A percentile compares a stretch with the other conserved stretches of the same genome.
Evolutionary conservation across 2,888 invertebrate species (phyloP).

Genomic region (Papilio demoleus): DNA sequence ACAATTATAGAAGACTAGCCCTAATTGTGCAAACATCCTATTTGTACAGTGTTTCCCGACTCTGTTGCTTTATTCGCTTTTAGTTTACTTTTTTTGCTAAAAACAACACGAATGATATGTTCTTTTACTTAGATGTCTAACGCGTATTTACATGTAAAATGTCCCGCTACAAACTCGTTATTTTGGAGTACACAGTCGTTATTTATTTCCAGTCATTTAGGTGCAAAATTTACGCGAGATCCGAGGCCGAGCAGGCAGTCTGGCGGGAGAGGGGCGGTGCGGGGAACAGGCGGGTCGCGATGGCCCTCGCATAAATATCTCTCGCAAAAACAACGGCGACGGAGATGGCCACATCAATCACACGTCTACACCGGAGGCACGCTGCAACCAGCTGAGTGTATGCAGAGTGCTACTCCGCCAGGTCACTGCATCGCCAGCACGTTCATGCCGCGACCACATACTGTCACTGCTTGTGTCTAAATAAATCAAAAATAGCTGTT

Average conservation of each 20-base stretch:
- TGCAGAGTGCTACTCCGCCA: slow-evolving; percentile 5
- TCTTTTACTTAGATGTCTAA: slow-evolving; percentile 14
- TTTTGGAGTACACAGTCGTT: slow-evolving; percentile 31
- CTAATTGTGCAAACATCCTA: neutral
- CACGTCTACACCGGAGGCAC: neutral
- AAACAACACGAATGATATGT: neutral
- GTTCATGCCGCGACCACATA: neutral
- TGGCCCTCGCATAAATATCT: slow-evolving; percentile 39
- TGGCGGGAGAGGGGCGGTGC: slow-evolving; percentile 1
- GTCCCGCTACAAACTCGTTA: slow-evolving; percentile 11
- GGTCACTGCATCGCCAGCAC: slow-evolving; percentile 13
- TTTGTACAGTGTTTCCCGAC: neutral
- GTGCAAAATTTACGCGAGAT: slow-evolving; percentile 37
- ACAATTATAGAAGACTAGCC: too few relatives aligned
- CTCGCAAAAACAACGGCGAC: slow-evolving; percentile 38
- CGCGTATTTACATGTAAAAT: slow-evolving; percentile 5
- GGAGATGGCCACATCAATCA: slow-evolving; percentile 41
- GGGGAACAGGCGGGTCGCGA: slow-evolving; percentile 29
- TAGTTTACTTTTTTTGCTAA: neutral
- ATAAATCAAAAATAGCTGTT: too few relatives aligned
- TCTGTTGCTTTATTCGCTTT: neutral
- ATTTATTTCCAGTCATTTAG: slow-evolving; percentile 42
- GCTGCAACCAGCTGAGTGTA: slow-evolving; percentile 18
- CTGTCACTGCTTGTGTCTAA: neutral
- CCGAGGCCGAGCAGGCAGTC: slow-evolving; percentile 11